Evolutionary conservation across 2,888 invertebrate species (phyloP).

Genomic region (Leptogaster cylindrica): DNA sequence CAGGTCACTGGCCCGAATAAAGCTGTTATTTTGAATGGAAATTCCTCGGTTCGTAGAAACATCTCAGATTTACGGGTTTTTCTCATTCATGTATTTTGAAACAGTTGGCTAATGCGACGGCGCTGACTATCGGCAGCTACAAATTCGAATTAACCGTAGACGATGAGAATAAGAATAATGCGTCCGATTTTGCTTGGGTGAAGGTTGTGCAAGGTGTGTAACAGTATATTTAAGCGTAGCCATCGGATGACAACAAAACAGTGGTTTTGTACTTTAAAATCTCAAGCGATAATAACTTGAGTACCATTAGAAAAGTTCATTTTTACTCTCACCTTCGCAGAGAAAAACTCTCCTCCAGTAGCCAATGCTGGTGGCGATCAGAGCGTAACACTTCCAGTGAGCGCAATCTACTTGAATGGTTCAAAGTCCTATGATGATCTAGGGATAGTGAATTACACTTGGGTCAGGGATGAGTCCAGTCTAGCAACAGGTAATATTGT

Average conservation of each 20-base stretch:
- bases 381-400: conserved; percentile 75
- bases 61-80: neutral
- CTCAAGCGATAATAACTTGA: too few relatives aligned
- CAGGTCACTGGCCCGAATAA: conserved; percentile 75
- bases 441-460: conserved; percentile 81
- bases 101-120: conserved; percentile 75
- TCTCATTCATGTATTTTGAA: conserved; percentile 1
- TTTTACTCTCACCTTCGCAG: conserved; percentile 67
- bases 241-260: too few relatives aligned
- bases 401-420: conserved; percentile 82
- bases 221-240: conserved; percentile 34
- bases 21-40: conserved; percentile 65
- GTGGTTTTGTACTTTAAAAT: too few relatives aligned
- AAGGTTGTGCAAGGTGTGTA: conserved; percentile 84
- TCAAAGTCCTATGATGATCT: conserved; percentile 86
- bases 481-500: conserved; percentile 86
- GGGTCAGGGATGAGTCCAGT: conserved; percentile 78
- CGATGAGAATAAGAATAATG: conserved; percentile 84
- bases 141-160: conserved; percentile 80
- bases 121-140: conserved; percentile 84
- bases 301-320: neutral
- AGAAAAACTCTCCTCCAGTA: conserved; percentile 86
- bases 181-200: conserved; percentile 73
- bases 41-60: conserved; percentile 63
- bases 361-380: conserved; percentile 89